A percentile compares a stretch with the other conserved stretches of the same genome.
These are phyloP conservation scores for Leucopsar rothschildi DNA, from an alignment of 2,113 vertebrate genomes.

Conservation along the genomic window DNA sequence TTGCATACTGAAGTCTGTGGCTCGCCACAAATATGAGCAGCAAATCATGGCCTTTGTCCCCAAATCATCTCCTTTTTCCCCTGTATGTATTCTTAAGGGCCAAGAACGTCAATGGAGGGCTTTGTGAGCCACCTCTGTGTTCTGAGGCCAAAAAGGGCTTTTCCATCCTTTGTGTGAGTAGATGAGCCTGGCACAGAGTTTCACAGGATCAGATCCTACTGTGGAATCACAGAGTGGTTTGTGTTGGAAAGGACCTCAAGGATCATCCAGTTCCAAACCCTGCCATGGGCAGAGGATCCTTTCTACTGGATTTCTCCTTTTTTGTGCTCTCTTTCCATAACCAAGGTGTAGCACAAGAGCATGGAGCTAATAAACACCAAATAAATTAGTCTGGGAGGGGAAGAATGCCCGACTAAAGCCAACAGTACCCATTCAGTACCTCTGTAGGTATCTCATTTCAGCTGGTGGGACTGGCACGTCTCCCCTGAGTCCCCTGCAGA, in stretches of 20 bases:
- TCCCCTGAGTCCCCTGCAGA: background rate
- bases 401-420: background rate
- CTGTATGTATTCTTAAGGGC: fast-evolving
- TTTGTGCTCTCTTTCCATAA: background rate
- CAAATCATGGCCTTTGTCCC: background rate
- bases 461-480: fast-evolving
- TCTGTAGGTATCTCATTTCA: background rate
- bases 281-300: background rate
- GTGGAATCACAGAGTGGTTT: background rate
- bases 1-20: background rate
- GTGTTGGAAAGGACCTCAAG: background rate
- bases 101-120: background rate
- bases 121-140: background rate
- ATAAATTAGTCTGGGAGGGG: background rate
- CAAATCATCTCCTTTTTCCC: background rate
- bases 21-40: background rate
- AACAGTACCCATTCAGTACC: too few relatives aligned
- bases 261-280: background rate
- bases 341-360: fast-evolving
- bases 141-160: background rate
- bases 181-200: background rate
- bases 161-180: background rate
- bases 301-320: background rate
- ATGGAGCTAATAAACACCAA: background rate
- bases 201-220: fast-evolving